Percentiles rank a stretch among this genome's conserved stretches.
Evolutionary conservation across 2,797 vertebrate genomes (phyloP).

Genomic region (Sciurus vulgaris): DNA sequence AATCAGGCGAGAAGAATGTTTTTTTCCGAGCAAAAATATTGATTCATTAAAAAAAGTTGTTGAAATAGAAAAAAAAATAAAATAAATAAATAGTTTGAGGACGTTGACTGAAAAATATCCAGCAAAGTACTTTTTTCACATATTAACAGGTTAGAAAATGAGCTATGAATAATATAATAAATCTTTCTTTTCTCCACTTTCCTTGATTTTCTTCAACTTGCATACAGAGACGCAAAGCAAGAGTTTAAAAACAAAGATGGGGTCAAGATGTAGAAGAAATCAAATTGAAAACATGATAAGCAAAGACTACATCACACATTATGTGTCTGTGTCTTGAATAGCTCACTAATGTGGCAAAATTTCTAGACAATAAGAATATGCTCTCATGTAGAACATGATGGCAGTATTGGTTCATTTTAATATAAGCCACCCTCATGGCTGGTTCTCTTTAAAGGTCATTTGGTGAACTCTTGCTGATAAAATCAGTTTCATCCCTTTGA

Average conservation of each 20-base stretch:
- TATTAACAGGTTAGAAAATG: background rate
- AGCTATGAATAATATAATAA: background rate
- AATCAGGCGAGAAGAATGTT: slow-evolving; percentile 83
- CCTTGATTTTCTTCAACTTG: background rate
- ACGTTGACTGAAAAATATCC: background rate
- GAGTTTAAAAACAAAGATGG: background rate
- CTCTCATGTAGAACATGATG: background rate
- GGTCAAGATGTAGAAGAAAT: background rate
- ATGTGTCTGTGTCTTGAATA: background rate
- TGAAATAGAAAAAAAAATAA: slow-evolving; percentile 61
- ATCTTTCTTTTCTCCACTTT: background rate
- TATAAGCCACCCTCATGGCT: background rate
- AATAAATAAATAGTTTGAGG: background rate
- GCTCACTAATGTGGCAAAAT: background rate
- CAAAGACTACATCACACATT: background rate
- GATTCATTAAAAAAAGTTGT: slow-evolving; percentile 84
- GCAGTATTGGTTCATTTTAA: background rate
- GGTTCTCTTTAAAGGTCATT: slow-evolving; percentile 2
- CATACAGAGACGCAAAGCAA: slow-evolving; percentile 27
- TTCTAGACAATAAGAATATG: slow-evolving; percentile 13
- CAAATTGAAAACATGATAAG: background rate
- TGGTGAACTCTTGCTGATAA: slow-evolving; percentile 54
- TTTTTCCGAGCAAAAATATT: slow-evolving; percentile 79
- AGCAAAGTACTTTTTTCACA: background rate
- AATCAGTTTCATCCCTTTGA: slow-evolving; percentile 72